Conservation (phyloP, 2,113 vertebrate genomes). For the Apteryx mantelli region DNA sequence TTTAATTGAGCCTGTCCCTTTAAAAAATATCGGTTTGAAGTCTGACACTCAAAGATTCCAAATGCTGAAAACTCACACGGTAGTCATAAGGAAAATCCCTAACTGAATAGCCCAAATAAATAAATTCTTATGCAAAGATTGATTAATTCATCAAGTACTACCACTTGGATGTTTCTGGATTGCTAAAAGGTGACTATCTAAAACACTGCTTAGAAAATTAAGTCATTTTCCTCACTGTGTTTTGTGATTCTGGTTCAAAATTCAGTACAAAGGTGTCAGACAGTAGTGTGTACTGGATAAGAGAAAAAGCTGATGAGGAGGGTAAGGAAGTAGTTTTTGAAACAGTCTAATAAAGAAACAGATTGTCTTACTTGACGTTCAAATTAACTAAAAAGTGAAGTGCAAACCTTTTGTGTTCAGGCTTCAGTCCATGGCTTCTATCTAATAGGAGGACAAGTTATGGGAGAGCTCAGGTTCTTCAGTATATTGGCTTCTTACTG, state of each 20-base stretch:
- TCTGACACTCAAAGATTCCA: not conserved
- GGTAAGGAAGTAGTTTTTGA: fast-evolving
- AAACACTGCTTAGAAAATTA: not conserved
- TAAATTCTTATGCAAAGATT: not conserved
- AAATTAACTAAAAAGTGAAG: not conserved
- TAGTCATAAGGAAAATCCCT: not conserved
- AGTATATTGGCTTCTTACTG: not conserved
- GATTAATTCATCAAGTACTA: not conserved
- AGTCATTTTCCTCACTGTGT: not conserved
- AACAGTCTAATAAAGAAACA: not conserved
- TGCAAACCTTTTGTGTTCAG: not conserved
- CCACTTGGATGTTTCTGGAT: not conserved
- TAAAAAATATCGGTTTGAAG: not conserved
- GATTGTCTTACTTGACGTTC: not conserved
- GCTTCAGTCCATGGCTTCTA: not conserved
- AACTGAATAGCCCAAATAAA: not conserved
- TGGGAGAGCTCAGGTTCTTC: not conserved
- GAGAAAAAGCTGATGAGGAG: not conserved
- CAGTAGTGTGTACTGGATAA: not conserved
- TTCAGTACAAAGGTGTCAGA: not conserved
- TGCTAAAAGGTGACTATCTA: not conserved
- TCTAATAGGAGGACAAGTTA: not conserved
- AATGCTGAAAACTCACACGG: not conserved
- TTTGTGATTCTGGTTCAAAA: not conserved
- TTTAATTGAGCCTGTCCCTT: not conserved